A percentile compares a stretch with the other conserved stretches of the same genome.
Evolutionary conservation across 2,797 vertebrate genomes (phyloP).

Genomic region (Otus scops): DNA sequence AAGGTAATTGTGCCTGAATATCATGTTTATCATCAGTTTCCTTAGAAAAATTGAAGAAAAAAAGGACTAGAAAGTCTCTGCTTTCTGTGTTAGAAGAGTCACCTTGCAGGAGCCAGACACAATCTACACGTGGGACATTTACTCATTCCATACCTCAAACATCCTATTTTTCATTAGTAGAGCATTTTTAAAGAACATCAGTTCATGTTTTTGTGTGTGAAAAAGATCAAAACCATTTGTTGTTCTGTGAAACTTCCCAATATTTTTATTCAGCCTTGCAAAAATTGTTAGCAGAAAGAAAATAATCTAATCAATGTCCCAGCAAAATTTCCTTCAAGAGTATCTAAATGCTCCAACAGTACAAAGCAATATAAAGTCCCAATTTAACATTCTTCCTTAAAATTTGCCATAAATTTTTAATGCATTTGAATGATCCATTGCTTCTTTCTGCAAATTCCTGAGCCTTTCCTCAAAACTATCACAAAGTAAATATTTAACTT

Average conservation of each 20-base stretch:
- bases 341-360: neutral
- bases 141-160: neutral
- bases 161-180: neutral
- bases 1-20: neutral
- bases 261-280: neutral
- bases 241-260: neutral
- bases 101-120: neutral
- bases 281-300: neutral
- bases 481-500: neutral
- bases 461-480: neutral
- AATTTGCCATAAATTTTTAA: neutral
- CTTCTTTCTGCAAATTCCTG: neutral
- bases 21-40: neutral
- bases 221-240: neutral
- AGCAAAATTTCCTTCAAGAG: neutral
- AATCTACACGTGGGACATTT: neutral
- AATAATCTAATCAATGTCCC: neutral
- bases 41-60: neutral
- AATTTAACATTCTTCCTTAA: neutral
- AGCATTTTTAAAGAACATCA: neutral
- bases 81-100: neutral
- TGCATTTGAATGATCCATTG: neutral
- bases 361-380: neutral
- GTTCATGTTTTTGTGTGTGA: rapidly evolving
- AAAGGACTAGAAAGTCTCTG: neutral